phyloP scores from a whole-genome alignment of 2,797 vertebrate species.

The Centroberyx gerrardi region DNA sequence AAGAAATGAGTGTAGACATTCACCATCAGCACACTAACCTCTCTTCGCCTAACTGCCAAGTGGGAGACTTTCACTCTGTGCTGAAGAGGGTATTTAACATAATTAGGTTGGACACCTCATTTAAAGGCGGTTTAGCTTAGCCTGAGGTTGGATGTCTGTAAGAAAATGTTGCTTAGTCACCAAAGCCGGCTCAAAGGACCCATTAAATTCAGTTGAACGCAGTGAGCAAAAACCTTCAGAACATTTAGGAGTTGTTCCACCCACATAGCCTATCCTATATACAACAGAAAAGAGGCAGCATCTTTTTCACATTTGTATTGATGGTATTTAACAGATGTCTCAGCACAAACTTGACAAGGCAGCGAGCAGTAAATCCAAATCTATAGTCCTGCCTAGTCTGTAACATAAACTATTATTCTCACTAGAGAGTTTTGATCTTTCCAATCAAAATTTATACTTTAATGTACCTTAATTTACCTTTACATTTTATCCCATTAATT shows the following conservation, averaged over 20 bases:
- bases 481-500: no score
- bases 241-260: background rate
- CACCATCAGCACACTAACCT: conserved; percentile 33
- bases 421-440: no score
- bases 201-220: background rate
- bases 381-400: no score
- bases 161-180: conserved; percentile 49
- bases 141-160: conserved; percentile 56
- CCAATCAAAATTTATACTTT: no score
- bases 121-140: conserved; percentile 50
- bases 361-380: no score
- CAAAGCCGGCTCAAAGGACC: conserved; percentile 28
- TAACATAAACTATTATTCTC: no score
- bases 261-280: background rate
- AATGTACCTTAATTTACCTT: no score
- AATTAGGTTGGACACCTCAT: conserved; percentile 63
- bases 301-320: conserved; percentile 1
- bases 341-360: no score
- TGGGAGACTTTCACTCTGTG: conserved; percentile 46
- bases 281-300: background rate
- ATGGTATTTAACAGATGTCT: conserved; percentile 19
- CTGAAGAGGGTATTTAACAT: conserved; percentile 52
- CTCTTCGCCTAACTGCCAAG: conserved; percentile 41
- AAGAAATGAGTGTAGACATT: conserved; percentile 41
- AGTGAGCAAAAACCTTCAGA: conserved; percentile 25